These are phyloP conservation scores for Cherax destructor DNA, from an alignment of 1,140 invertebrate genomes.

Conservation along the genomic window DNA sequence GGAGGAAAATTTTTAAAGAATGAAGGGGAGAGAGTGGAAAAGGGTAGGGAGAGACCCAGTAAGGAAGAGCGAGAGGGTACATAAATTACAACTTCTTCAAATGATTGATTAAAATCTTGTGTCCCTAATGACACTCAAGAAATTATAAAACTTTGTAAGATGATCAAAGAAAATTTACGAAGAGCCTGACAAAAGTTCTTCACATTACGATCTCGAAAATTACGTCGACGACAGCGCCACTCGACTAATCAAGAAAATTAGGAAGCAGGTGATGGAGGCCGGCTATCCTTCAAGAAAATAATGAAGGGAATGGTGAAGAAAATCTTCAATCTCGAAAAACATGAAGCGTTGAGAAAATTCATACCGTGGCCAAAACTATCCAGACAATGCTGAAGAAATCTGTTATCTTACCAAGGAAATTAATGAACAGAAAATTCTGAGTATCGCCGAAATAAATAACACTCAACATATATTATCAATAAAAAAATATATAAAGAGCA, in stretches of 20 bases:
- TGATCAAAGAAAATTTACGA: background rate
- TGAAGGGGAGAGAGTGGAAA: constrained; percentile 17
- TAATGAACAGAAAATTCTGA: too few relatives aligned
- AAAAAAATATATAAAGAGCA: too few relatives aligned
- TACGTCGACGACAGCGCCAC: background rate
- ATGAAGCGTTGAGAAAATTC: too few relatives aligned
- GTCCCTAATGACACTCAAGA: constrained; percentile 40
- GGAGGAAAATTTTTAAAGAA: background rate
- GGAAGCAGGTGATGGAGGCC: background rate
- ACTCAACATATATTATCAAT: too few relatives aligned
- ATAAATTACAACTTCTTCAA: constrained; percentile 41
- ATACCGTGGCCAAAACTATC: too few relatives aligned
- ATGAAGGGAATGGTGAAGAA: background rate
- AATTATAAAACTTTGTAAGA: constrained; percentile 18
- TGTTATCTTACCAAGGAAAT: too few relatives aligned
- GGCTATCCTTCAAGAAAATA: background rate
- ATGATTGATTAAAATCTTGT: constrained; percentile 45
- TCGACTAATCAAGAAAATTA: background rate
- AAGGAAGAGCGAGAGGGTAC: constrained; percentile 8
- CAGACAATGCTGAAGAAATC: too few relatives aligned
- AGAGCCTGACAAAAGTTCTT: background rate
- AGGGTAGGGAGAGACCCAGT: background rate
- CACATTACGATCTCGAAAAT: constrained; percentile 1
- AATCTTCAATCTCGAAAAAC: too few relatives aligned
- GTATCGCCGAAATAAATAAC: too few relatives aligned